A percentile compares a stretch with the other conserved stretches of the same genome.
These are phyloP conservation scores for Melanostoma scalare DNA, from an alignment of 2,888 invertebrate species.

Conservation along the genomic window DNA sequence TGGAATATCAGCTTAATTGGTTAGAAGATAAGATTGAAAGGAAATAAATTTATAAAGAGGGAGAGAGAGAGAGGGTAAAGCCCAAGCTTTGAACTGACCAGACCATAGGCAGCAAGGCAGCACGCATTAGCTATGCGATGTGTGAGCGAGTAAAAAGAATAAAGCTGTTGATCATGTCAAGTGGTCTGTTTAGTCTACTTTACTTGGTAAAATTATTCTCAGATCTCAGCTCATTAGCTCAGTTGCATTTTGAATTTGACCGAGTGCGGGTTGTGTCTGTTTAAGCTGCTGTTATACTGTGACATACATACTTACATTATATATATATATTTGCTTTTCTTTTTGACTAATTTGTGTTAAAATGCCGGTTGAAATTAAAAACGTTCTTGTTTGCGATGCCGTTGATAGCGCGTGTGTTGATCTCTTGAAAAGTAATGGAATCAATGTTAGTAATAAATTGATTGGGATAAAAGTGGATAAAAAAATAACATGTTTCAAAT, in stretches of 20 bases:
- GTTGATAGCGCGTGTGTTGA: conserved; percentile 93
- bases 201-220: conserved; percentile 26
- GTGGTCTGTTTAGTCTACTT: conserved; percentile 34
- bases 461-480: not conserved
- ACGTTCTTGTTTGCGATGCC: conserved; percentile 95
- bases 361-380: conserved; percentile 86
- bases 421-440: conserved; percentile 89
- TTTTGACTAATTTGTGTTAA: conserved; percentile 22
- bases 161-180: conserved; percentile 39
- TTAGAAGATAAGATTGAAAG: not conserved
- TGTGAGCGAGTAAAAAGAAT: conserved; percentile 8
- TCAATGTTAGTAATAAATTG: conserved; percentile 85
- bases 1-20: not conserved
- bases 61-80: not conserved
- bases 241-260: conserved; percentile 52
- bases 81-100: not conserved
- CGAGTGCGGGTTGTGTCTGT: conserved; percentile 17
- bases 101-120: not conserved
- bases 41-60: not conserved
- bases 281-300: no score
- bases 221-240: not conserved
- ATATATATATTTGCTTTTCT: not conserved
- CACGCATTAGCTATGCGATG: not conserved
- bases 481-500: not conserved
- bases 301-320: no score